Conservation (phyloP, 2,113 vertebrate genomes). For the Synodontis membranacea region DNA sequence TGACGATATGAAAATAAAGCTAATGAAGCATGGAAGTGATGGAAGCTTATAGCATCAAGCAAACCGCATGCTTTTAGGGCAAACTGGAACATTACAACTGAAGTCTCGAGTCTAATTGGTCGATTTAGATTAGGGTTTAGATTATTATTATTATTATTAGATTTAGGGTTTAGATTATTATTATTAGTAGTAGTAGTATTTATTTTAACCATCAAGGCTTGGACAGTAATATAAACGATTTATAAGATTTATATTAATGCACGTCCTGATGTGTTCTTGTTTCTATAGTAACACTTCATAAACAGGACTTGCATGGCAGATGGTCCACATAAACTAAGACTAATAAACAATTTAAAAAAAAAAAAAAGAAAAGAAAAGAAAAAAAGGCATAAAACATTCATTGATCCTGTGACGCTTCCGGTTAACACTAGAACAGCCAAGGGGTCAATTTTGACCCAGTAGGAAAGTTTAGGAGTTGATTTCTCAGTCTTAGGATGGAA, state of each 20-base stretch:
- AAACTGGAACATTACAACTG: background rate
- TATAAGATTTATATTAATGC: background rate
- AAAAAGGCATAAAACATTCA: no score
- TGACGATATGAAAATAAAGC: background rate
- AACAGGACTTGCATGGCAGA: background rate
- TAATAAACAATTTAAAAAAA: background rate
- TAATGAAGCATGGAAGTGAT: background rate
- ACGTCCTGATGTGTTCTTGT: background rate
- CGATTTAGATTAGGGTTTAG: background rate
- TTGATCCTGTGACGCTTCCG: no score
- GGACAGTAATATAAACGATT: background rate
- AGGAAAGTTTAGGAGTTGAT: no score
- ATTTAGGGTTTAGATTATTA: background rate
- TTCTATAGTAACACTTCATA: background rate
- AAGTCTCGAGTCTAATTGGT: background rate
- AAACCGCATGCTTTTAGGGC: background rate
- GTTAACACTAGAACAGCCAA: no score
- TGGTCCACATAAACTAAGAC: background rate
- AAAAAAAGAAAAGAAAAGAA: no score
- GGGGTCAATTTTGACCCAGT: no score
- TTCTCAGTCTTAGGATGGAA: no score
- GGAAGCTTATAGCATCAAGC: background rate
- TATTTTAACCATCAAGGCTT: background rate
- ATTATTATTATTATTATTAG: background rate
- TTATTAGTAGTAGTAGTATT: background rate